A percentile compares a stretch with the other conserved stretches of the same genome.
These are phyloP conservation scores for Lordiphosa clarofinis DNA, from an alignment of 1,140 invertebrate genomes.

Conservation along the genomic window DNA sequence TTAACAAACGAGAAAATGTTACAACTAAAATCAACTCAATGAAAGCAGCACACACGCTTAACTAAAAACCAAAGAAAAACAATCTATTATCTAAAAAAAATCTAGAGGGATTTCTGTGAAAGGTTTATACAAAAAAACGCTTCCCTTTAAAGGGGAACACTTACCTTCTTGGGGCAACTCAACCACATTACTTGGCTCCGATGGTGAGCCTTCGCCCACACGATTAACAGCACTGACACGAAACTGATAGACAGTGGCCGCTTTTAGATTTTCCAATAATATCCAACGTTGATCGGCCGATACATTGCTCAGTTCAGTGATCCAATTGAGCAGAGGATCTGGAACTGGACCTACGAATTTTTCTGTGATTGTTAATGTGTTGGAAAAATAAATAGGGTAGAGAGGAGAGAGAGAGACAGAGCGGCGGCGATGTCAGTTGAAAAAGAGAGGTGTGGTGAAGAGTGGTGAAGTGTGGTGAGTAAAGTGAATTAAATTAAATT, in stretches of 20 bases:
- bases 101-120: neutral
- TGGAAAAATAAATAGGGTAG: constrained; percentile 19
- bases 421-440: constrained; percentile 5
- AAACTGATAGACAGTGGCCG: constrained; percentile 97
- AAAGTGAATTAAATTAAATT: constrained; percentile 40
- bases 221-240: constrained; percentile 96
- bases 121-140: neutral
- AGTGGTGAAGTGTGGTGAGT: neutral
- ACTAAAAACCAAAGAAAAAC: no score
- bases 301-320: constrained; percentile 92
- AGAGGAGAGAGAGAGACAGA: constrained; percentile 9
- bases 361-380: constrained; percentile 79
- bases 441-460: constrained; percentile 2
- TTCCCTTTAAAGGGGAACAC: constrained; percentile 43
- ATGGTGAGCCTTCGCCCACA: constrained; percentile 95
- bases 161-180: constrained; percentile 96
- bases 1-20: no score
- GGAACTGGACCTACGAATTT: constrained; percentile 87
- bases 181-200: constrained; percentile 91
- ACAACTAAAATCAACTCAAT: no score
- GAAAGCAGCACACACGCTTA: no score
- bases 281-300: constrained; percentile 89
- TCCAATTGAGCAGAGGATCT: constrained; percentile 91
- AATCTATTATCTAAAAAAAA: neutral
- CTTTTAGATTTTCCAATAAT: constrained; percentile 92